Percentiles rank a stretch among this genome's conserved stretches.
These are phyloP conservation scores for Tilapia sparmanii DNA, from an alignment of 2,113 vertebrate genomes.

Conservation along the genomic window DNA sequence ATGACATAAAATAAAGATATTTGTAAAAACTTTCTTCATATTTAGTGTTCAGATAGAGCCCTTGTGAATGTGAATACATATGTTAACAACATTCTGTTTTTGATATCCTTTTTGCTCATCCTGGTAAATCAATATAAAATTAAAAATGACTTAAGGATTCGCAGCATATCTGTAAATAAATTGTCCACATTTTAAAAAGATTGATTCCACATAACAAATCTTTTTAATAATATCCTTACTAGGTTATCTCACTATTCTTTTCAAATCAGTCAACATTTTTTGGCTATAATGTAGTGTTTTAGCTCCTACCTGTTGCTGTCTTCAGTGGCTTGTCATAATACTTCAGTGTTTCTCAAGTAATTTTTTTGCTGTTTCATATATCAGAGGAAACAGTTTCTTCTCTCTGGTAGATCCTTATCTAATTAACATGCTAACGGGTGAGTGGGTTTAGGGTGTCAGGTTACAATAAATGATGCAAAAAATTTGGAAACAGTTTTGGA, in stretches of 20 bases:
- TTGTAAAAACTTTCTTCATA: background rate
- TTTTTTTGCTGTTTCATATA: background rate
- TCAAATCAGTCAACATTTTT: background rate
- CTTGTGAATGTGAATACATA: background rate
- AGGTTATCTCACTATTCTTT: background rate
- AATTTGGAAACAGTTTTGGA: background rate
- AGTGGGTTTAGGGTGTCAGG: background rate
- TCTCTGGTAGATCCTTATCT: background rate
- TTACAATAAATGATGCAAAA: background rate
- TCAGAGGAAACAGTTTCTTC: background rate
- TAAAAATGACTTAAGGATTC: background rate
- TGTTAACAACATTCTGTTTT: background rate
- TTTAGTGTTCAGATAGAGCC: background rate
- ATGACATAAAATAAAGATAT: background rate
- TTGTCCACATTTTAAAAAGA: background rate
- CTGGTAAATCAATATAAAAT: background rate
- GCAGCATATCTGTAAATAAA: background rate
- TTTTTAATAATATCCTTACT: background rate
- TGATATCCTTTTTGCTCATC: background rate
- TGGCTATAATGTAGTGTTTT: background rate
- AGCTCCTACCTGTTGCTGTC: conserved; percentile 26
- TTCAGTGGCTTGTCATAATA: background rate
- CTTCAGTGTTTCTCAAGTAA: background rate
- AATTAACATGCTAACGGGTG: background rate
- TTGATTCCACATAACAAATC: background rate